Base-by-base conservation (phyloP, 2,888 invertebrate species). In the Cerceris rybyensis region DNA sequence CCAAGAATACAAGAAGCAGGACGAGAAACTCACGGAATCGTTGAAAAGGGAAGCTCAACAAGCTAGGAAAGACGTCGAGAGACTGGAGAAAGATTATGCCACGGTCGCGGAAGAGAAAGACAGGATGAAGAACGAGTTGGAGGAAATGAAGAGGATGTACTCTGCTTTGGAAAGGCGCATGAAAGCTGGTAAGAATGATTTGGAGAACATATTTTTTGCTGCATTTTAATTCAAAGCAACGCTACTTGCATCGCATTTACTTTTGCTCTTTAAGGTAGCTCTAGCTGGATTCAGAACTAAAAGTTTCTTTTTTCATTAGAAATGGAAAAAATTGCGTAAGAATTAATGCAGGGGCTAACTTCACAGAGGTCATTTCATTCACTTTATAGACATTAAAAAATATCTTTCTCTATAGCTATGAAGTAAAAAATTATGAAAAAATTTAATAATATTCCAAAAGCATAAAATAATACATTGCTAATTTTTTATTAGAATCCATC, bases 91-190 rank as follows among this genome's bases (percentile, higher is more conserved):
- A 89, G 96, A 96, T 91, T 97, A 96, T 90, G 95, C 96, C 75
- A 94, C 95, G 82, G 95, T 96, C 0, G 96, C 96, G 11, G 96
- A 96, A 89, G 95, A 96, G 90, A 93, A 97, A 86, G 97, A 97
- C 87, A 94, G 95, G 68, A 95, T 95, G 0, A 95, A 95, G 88
- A 94, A 95, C 70, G 96, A 97, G 89, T 93, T 97, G 85, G 97
- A 97, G 89, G 97, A 97, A 89, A 94, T 96, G 77, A 96, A 96
- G 91, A 94, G 96, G 88, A 96, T 95, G 92, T 97, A 97, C 87
- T 94, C 95, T 66, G 94, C 95, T 87, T 92, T 98, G 78, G 97
- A 98, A 90, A 96, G 95, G 91, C 91, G 92, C 52, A 92, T 92
- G 92, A 92, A 92, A 85, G 92, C 92, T 55, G 92, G 92, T 92